Conservation (phyloP, 2,888 invertebrate genomes). For the Calameuta idolon region DNA sequence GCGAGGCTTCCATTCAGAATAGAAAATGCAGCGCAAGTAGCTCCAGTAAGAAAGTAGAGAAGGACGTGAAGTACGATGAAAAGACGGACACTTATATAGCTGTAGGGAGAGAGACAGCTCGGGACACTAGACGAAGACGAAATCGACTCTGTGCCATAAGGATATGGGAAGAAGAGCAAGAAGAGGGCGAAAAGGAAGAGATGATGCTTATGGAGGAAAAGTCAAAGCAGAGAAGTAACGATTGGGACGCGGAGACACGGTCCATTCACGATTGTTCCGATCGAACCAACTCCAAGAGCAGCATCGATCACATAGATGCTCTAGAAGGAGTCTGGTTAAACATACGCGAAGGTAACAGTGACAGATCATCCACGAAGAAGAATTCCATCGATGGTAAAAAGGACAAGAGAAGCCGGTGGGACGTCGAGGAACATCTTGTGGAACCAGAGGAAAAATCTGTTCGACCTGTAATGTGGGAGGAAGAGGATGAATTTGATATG, state of each 20-base stretch:
- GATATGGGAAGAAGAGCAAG: constrained; percentile 64
- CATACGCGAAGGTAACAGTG: not conserved
- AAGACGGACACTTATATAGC: constrained; percentile 60
- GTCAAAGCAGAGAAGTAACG: constrained; percentile 21
- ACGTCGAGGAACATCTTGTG: constrained; percentile 17
- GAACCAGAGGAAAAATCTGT: constrained; percentile 20
- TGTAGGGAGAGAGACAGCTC: constrained; percentile 35
- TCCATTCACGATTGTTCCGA: constrained; percentile 26
- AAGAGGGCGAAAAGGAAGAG: constrained; percentile 59
- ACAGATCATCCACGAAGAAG: constrained; percentile 1
- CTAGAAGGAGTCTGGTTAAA: not conserved
- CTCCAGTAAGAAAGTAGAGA: constrained; percentile 48
- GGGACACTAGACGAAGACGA: constrained; percentile 37
- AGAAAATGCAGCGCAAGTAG: constrained; percentile 23
- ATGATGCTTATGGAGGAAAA: constrained; percentile 45
- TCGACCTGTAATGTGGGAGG: constrained; percentile 42
- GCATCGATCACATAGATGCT: not conserved
- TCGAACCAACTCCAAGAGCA: not conserved
- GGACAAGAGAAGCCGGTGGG: constrained; percentile 30
- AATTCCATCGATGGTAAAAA: constrained; percentile 23
- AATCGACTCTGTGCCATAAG: constrained; percentile 51
- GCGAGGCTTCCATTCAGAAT: constrained; percentile 30
- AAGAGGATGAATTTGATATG: constrained; percentile 11
- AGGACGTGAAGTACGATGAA: constrained; percentile 57
- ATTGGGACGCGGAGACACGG: constrained; percentile 44